phyloP scores from a whole-genome alignment of 2,888 invertebrate genomes.

The Mellilla xanthometata region DNA sequence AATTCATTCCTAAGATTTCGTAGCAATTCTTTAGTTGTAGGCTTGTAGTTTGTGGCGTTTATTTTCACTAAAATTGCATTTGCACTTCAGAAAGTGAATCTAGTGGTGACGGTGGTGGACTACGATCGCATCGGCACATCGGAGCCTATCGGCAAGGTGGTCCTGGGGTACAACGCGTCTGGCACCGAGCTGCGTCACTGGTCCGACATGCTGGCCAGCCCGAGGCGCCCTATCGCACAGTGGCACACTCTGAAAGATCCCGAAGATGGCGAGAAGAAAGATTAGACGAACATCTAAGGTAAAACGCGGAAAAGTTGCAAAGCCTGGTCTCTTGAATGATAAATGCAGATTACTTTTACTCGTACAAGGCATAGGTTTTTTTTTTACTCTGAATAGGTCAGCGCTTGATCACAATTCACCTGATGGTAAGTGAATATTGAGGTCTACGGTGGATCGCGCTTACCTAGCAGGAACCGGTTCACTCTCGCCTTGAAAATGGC shows the following conservation, averaged over 20 bases:
- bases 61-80: slow-evolving; percentile 31
- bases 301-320: no score
- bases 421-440: no score
- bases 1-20: no score
- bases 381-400: no score
- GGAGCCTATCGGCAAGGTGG: slow-evolving; percentile 98
- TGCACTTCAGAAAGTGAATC: slow-evolving; percentile 95
- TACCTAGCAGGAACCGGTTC: no score
- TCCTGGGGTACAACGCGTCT: slow-evolving; percentile 98
- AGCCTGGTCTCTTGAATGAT: no score
- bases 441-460: no score
- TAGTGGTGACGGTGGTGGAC: slow-evolving; percentile 99
- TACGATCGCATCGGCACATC: slow-evolving; percentile 99
- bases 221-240: slow-evolving; percentile 99
- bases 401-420: no score
- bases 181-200: slow-evolving; percentile 99
- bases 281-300: slow-evolving; percentile 76
- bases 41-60: background rate
- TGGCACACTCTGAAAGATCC: slow-evolving; percentile 99
- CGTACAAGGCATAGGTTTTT: no score
- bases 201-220: slow-evolving; percentile 99
- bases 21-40: background rate
- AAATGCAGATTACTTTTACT: no score
- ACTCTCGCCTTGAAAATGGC: no score
- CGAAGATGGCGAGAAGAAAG: slow-evolving; percentile 95